Percentiles rank a stretch among this genome's conserved stretches.
These are phyloP conservation scores for Aldrovandia affinis DNA, from an alignment of 2,797 vertebrate species.

Conservation along the genomic window DNA sequence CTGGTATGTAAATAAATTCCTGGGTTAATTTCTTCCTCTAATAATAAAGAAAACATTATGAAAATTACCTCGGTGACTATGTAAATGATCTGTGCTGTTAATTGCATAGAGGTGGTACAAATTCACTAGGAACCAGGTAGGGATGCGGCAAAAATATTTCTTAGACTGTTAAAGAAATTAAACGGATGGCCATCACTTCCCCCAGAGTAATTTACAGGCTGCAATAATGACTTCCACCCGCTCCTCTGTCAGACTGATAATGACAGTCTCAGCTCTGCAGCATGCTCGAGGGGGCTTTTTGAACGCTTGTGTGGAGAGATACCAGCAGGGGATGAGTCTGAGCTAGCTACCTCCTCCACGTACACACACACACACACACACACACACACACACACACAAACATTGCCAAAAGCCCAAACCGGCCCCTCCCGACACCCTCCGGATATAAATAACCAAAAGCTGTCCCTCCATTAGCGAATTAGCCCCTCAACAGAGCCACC, in stretches of 20 bases:
- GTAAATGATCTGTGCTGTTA: conserved; percentile 87
- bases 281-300: conserved; percentile 58
- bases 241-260: conserved; percentile 67
- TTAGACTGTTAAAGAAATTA: conserved; percentile 60
- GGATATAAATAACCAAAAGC: conserved; percentile 26
- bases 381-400: conserved; percentile 13
- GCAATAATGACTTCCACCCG: conserved; percentile 63
- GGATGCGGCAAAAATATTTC: conserved; percentile 61
- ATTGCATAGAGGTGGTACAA: conserved; percentile 80
- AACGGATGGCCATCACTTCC: conserved; percentile 61
- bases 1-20: conserved; percentile 92
- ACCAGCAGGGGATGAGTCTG: conserved; percentile 7
- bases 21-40: conserved; percentile 91
- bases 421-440: not conserved
- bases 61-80: conserved; percentile 88
- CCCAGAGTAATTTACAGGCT: conserved; percentile 72
- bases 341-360: not conserved
- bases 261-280: conserved; percentile 64
- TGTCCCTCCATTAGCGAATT: conserved; percentile 62
- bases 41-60: conserved; percentile 94
- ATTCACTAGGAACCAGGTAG: conserved; percentile 62
- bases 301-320: conserved; percentile 50
- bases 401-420: not conserved
- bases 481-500: conserved; percentile 34
- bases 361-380: conserved; percentile 3